A percentile compares a stretch with the other conserved stretches of the same genome.
phyloP scores from a whole-genome alignment of 1,140 invertebrate species.

The Drosophila biarmipes region DNA sequence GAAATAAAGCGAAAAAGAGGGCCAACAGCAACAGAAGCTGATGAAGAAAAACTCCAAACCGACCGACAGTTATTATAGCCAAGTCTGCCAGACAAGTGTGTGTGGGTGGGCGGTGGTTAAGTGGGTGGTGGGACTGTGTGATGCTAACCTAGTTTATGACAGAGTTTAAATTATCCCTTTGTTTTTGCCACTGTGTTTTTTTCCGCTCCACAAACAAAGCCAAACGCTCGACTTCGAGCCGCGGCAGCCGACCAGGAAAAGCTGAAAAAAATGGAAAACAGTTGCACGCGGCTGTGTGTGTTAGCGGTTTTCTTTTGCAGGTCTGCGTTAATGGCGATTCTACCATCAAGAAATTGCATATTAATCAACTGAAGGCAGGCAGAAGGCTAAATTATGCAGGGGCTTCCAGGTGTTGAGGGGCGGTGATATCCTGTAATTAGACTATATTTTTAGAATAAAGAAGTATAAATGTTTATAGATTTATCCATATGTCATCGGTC shows the following conservation, averaged over 20 bases:
- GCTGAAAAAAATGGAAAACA: constrained; percentile 13
- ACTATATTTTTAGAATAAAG: too few relatives aligned
- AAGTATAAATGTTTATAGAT: too few relatives aligned
- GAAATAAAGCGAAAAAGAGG: constrained; percentile 55
- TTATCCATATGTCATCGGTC: too few relatives aligned
- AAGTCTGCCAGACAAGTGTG: constrained; percentile 30
- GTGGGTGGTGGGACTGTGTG: constrained; percentile 15
- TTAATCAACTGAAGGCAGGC: constrained; percentile 64
- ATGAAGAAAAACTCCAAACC: constrained; percentile 79
- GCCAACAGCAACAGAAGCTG: constrained; percentile 58
- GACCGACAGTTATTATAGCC: constrained; percentile 80
- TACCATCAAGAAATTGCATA: constrained; percentile 76
- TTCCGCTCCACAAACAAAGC: constrained; percentile 64
- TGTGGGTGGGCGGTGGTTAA: constrained; percentile 11
- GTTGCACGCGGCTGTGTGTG: constrained; percentile 21
- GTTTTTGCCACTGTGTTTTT: constrained; percentile 74
- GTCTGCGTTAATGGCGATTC: constrained; percentile 62
- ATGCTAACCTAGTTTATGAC: constrained; percentile 82
- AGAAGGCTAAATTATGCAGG: not conserved
- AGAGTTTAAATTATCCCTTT: constrained; percentile 82
- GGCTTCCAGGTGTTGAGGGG: not conserved
- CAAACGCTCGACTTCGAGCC: constrained; percentile 47
- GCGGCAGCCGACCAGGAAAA: constrained; percentile 8
- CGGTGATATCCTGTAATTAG: not conserved
- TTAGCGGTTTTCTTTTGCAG: constrained; percentile 43